These are phyloP conservation scores for Heptranchias perlo DNA, from an alignment of 2,113 vertebrate species.

Conservation along the genomic window DNA sequence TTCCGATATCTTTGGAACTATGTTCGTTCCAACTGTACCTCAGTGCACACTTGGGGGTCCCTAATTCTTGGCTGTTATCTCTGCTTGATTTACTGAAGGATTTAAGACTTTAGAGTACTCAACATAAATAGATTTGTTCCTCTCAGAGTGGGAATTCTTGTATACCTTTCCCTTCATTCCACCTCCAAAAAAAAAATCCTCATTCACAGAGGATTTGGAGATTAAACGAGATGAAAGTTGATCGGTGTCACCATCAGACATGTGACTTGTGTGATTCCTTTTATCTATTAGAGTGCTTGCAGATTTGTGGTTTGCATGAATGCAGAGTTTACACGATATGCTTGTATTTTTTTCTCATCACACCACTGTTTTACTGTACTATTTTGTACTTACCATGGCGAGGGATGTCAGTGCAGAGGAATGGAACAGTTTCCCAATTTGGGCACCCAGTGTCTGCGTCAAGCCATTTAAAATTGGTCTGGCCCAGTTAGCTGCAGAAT, in stretches of 20 bases:
- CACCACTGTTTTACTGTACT: neutral
- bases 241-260: neutral
- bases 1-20: neutral
- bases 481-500: too few species aligned
- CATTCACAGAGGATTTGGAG: neutral
- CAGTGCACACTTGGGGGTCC: neutral
- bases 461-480: neutral
- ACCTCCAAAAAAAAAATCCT: neutral
- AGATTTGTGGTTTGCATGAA: neutral
- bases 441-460: neutral
- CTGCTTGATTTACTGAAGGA: neutral
- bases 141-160: neutral
- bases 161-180: neutral
- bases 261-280: neutral
- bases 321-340: neutral
- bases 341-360: neutral
- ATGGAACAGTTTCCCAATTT: neutral
- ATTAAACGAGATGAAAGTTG: neutral
- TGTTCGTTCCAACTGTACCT: neutral
- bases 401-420: neutral
- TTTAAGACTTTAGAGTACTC: neutral
- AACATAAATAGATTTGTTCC: neutral
- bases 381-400: neutral
- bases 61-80: neutral
- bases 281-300: neutral